A percentile compares a stretch with the other conserved stretches of the same genome.
phyloP scores from a whole-genome alignment of 2,797 vertebrate species.

The Synaphobranchus kaupii region DNA sequence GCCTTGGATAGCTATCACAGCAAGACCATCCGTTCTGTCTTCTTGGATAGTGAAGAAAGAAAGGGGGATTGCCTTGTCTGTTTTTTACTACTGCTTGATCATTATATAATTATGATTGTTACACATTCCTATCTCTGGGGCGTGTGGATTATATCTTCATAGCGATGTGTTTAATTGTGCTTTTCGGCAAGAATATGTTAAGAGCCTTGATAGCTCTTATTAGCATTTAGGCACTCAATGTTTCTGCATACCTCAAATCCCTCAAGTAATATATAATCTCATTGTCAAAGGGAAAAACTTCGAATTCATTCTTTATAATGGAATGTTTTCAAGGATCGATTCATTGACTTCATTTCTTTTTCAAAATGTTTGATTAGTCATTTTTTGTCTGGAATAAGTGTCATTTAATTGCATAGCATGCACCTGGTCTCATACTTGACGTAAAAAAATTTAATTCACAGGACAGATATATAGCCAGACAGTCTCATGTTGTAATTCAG shows the following conservation, averaged over 20 bases:
- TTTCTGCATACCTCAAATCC: neutral
- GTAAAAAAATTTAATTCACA: neutral
- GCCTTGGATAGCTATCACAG: slow-evolving; percentile 43
- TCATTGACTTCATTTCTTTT: too few relatives aligned
- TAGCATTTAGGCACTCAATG: neutral
- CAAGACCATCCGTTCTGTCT: slow-evolving; percentile 51
- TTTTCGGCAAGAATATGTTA: neutral
- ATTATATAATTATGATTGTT: slow-evolving; percentile 27
- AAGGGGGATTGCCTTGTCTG: slow-evolving; percentile 9
- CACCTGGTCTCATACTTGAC: neutral
- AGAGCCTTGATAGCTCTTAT: slow-evolving; percentile 4
- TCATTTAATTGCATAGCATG: neutral
- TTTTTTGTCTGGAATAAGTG: neutral
- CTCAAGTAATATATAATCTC: neutral
- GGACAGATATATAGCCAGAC: neutral
- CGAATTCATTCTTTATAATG: neutral
- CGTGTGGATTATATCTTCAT: neutral
- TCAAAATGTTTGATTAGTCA: neutral
- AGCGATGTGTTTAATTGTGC: neutral
- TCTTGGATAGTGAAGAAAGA: slow-evolving; percentile 33
- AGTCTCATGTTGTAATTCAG: neutral
- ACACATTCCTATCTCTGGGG: slow-evolving; percentile 7
- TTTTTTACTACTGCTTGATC: slow-evolving; percentile 17
- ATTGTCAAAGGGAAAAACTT: neutral
- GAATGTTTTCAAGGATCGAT: neutral